phyloP scores from a whole-genome alignment of 2,888 invertebrate species.

The Apodemia hepburni region DNA sequence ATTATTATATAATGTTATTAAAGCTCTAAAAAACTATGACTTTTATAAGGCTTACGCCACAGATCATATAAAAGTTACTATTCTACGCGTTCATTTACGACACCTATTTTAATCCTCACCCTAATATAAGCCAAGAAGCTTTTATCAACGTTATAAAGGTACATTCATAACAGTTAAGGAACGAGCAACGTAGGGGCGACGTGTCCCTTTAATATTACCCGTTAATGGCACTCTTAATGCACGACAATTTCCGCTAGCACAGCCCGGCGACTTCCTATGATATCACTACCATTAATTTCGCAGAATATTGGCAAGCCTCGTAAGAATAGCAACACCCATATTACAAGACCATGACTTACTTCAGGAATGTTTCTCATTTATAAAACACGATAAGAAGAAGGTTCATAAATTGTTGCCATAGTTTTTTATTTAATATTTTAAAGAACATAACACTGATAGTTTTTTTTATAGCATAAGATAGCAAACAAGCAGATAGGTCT shows the following conservation, averaged over 20 bases:
- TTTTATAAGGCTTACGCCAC: no score
- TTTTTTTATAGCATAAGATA: no score
- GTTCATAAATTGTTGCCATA: no score
- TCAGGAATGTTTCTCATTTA: not conserved
- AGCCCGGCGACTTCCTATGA: conserved; percentile 38
- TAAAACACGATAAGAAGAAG: no score
- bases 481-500: no score
- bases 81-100: not conserved
- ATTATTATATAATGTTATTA: no score
- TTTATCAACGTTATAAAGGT: conserved; percentile 31
- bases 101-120: conserved; percentile 11
- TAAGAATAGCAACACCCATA: not conserved
- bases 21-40: no score
- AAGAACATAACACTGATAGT: no score
- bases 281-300: conserved; percentile 47
- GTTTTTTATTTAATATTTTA: no score
- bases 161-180: conserved; percentile 33
- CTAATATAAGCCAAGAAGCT: not conserved
- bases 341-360: not conserved
- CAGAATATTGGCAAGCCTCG: conserved; percentile 8
- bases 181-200: conserved; percentile 31
- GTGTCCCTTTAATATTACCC: conserved; percentile 54
- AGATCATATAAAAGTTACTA: no score
- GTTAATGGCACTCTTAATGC: conserved; percentile 62
- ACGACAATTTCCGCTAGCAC: conserved; percentile 59